These are phyloP conservation scores for Cheilosia pagana DNA, from an alignment of 2,888 invertebrate genomes.

Conservation along the genomic window DNA sequence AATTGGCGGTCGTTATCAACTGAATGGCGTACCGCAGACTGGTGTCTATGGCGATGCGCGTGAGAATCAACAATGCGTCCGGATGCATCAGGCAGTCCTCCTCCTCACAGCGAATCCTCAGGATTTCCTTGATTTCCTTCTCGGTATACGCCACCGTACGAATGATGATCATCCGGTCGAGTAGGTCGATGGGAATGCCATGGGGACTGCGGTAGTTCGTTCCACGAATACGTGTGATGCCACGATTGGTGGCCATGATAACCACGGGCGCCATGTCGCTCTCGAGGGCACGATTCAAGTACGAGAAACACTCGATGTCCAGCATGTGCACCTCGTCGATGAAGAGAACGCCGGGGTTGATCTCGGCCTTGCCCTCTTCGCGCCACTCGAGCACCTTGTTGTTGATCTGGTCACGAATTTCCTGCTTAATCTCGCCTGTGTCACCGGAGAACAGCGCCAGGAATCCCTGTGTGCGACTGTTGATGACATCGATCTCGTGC, in stretches of 20 bases:
- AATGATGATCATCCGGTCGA: slow-evolving; percentile 97
- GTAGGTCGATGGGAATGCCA: slow-evolving; percentile 97
- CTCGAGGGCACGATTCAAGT: slow-evolving; percentile 97
- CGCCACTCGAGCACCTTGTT: slow-evolving; percentile 99
- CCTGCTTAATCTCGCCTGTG: slow-evolving; percentile 99
- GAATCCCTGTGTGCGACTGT: slow-evolving; percentile 98
- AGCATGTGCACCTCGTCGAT: slow-evolving; percentile 99
- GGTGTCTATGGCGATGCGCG: slow-evolving; percentile 96
- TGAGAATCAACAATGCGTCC: slow-evolving; percentile 95
- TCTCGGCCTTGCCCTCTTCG: slow-evolving; percentile 99
- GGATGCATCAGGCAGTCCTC: slow-evolving; percentile 98
- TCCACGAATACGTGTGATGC: slow-evolving; percentile 97
- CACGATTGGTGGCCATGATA: slow-evolving; percentile 99
- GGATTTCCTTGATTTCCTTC: slow-evolving; percentile 94
- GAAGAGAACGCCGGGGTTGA: slow-evolving; percentile 98
- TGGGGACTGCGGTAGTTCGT: slow-evolving; percentile 97
- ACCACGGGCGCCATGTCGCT: slow-evolving; percentile 98
- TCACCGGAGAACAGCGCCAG: slow-evolving; percentile 99
- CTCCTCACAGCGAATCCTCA: slow-evolving; percentile 97
- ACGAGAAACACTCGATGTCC: slow-evolving; percentile 99
- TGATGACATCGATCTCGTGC: slow-evolving; percentile 99
- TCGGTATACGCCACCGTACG: slow-evolving; percentile 95
- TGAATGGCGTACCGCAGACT: slow-evolving; percentile 98
- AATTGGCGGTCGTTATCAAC: slow-evolving; percentile 96
- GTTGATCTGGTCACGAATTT: slow-evolving; percentile 99